Conservation (phyloP, 2,888 invertebrate species). For the Steinernema hermaphroditum region DNA sequence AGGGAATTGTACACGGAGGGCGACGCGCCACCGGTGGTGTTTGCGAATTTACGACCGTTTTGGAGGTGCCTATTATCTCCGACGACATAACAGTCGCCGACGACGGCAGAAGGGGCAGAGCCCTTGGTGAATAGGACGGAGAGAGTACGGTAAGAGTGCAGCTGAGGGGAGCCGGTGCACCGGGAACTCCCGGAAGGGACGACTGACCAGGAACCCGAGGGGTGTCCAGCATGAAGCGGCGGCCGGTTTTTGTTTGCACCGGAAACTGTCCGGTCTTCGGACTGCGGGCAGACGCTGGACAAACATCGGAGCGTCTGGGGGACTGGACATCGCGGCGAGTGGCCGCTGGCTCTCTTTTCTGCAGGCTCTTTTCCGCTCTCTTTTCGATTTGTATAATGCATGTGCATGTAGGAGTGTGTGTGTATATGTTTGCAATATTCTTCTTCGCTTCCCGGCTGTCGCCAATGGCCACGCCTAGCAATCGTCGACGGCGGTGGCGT, state of each 20-base stretch:
- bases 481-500: slow-evolving; percentile 18
- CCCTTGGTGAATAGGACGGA: not conserved
- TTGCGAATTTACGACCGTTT: no score
- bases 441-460: slow-evolving; percentile 27
- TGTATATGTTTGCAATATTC: slow-evolving; percentile 31
- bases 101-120: not conserved
- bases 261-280: slow-evolving; percentile 12
- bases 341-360: not conserved
- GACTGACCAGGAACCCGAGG: slow-evolving; percentile 10
- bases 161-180: not conserved
- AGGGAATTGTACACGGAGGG: no score
- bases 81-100: no score
- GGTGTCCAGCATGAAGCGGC: no score
- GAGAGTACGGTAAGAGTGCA: not conserved
- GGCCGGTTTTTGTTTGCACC: slow-evolving; percentile 28
- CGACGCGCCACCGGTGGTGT: no score
- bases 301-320: slow-evolving; percentile 6
- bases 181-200: slow-evolving; percentile 3
- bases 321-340: not conserved
- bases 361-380: not conserved
- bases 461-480: slow-evolving; percentile 30
- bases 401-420: slow-evolving; percentile 30
- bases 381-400: slow-evolving; percentile 27
- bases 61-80: no score
- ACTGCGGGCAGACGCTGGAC: slow-evolving; percentile 19